Evolutionary conservation across 2,113 vertebrate genomes (phyloP).

Genomic region (Chrysochloris asiatica): DNA sequence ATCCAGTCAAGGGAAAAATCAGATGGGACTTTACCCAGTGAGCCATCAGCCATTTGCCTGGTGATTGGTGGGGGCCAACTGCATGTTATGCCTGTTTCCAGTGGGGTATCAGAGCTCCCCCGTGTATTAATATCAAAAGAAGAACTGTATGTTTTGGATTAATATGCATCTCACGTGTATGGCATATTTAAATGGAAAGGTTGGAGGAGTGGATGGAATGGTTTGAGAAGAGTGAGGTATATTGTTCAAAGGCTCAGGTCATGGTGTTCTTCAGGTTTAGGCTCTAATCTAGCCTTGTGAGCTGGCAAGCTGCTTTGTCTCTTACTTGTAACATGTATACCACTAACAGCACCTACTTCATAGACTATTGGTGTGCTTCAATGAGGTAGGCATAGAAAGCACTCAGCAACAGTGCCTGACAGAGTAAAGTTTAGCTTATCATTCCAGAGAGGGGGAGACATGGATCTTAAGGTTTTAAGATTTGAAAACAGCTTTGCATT

Average conservation of each 20-base stretch:
- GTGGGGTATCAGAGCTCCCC: not conserved
- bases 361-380: not conserved
- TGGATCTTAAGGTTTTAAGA: not conserved
- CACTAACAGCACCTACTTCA: not conserved
- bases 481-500: not conserved
- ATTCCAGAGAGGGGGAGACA: not conserved
- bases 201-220: not conserved
- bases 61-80: not conserved
- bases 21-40: not conserved
- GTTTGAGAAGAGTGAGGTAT: not conserved
- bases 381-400: not conserved
- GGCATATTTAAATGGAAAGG: not conserved
- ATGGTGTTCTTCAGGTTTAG: not conserved
- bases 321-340: not conserved
- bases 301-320: not conserved
- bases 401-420: not conserved
- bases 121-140: not conserved
- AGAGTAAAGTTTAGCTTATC: not conserved
- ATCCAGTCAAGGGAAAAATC: not conserved
- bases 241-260: not conserved
- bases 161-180: accelerated
- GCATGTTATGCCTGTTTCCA: not conserved
- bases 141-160: not conserved
- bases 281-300: not conserved
- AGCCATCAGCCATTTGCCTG: not conserved